Conservation (phyloP, 2,797 vertebrate species). For the Pteropus rufus region DNA sequence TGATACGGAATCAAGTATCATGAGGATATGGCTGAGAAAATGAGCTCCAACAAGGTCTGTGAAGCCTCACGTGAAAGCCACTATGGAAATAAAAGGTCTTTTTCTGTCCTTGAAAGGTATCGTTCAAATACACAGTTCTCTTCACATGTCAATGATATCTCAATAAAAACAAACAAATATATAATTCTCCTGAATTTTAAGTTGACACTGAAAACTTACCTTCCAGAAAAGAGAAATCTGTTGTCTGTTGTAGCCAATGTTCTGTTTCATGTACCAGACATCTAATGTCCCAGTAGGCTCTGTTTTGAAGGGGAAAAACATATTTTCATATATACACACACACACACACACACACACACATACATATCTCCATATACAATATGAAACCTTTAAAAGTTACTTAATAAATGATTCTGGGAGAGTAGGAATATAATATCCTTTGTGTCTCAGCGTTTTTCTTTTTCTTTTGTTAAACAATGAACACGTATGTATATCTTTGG, state of each 20-base stretch:
- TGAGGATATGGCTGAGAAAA: not conserved
- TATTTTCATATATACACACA: not conserved
- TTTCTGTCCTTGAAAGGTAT: not conserved
- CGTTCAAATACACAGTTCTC: not conserved
- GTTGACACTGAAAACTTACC: conserved; percentile 79
- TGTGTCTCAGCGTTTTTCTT: not conserved
- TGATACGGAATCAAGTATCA: not conserved
- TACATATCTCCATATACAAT: not conserved
- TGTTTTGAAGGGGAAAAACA: conserved; percentile 40
- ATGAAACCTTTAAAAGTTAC: conserved; percentile 24
- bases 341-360: not conserved
- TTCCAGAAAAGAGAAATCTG: conserved; percentile 90
- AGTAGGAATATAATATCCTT: not conserved
- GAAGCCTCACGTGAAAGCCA: not conserved
- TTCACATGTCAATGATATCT: not conserved
- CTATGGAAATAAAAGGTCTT: not conserved
- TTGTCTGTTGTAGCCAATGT: conserved; percentile 47
- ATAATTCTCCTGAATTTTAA: not conserved
- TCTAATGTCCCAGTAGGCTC: conserved; percentile 81
- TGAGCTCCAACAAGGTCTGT: not conserved
- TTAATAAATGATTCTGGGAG: not conserved
- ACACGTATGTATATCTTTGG: not conserved
- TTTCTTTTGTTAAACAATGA: conserved; percentile 11
- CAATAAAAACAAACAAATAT: not conserved
- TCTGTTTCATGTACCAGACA: conserved; percentile 85